Percentiles rank a stretch among this genome's conserved stretches.
These are phyloP conservation scores for Dendroctonus valens DNA, from an alignment of 1,140 invertebrate genomes.

Conservation along the genomic window DNA sequence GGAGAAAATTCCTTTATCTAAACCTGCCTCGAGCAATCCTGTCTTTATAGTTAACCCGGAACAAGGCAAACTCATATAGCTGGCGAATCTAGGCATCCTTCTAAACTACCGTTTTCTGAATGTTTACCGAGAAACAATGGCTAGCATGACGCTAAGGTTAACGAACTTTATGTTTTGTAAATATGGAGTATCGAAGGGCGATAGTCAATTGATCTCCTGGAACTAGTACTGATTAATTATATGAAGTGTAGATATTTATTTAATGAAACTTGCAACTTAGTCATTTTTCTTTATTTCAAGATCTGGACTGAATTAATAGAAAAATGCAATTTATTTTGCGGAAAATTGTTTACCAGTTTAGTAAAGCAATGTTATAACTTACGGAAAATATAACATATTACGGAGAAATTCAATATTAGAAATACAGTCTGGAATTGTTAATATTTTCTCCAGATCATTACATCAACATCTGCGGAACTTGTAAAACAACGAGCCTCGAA, in stretches of 20 bases:
- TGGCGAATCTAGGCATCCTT: conserved; percentile 6
- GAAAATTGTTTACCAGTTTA: too few species aligned
- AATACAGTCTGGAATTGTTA: too few species aligned
- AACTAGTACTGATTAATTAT: not conserved
- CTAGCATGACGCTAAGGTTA: not conserved
- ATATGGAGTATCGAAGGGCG: not conserved
- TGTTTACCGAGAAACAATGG: conserved; percentile 16
- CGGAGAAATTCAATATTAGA: too few species aligned
- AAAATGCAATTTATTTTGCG: too few species aligned
- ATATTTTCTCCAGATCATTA: too few species aligned
- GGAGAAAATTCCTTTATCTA: conserved; percentile 22
- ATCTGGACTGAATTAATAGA: too few species aligned
- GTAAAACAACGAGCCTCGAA: too few species aligned
- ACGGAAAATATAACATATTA: too few species aligned
- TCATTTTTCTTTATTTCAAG: not conserved
- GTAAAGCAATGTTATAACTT: too few species aligned
- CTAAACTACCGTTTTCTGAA: conserved; percentile 2
- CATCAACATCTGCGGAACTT: too few species aligned
- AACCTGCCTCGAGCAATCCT: conserved; percentile 7
- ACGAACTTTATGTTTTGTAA: not conserved
- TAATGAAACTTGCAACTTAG: not conserved
- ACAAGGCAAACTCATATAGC: conserved; percentile 18
- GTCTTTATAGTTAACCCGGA: conserved; percentile 11
- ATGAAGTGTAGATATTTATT: not conserved
- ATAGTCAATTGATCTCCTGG: not conserved